Percentiles rank a stretch among this genome's conserved stretches.
phyloP scores from a whole-genome alignment of 2,113 vertebrate species.

The Grus americana region DNA sequence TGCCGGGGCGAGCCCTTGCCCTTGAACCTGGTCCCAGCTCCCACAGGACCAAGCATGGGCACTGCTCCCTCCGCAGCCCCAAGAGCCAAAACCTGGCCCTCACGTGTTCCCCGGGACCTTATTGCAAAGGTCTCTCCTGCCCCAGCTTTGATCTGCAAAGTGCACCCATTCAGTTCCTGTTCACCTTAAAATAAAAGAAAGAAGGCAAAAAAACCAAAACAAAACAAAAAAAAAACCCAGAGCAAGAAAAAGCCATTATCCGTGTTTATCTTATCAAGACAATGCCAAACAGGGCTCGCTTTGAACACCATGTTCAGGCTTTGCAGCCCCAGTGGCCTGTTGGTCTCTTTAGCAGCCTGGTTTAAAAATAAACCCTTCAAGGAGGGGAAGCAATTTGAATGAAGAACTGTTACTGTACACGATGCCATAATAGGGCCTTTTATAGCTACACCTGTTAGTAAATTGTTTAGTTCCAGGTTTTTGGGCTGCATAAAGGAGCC shows the following conservation, averaged over 20 bases:
- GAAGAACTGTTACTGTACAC: constrained; percentile 51
- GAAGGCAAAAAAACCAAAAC: background rate
- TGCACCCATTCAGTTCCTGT: background rate
- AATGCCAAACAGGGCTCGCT: background rate
- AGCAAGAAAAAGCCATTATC: background rate
- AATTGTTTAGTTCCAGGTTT: constrained; percentile 32
- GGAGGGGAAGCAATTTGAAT: constrained; percentile 60
- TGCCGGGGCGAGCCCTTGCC: background rate
- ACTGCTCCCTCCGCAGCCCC: rapidly evolving
- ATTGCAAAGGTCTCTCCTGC: background rate
- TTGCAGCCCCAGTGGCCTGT: background rate
- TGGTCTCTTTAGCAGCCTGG: background rate
- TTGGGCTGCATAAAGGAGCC: background rate
- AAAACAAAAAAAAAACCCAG: background rate
- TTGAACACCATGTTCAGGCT: constrained; percentile 27
- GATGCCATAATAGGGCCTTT: background rate
- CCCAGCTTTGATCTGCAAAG: background rate
- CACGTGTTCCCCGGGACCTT: background rate
- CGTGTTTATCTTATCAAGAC: constrained; percentile 37
- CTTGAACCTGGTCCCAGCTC: background rate
- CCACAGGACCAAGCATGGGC: rapidly evolving
- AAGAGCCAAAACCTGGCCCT: background rate
- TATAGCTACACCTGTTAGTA: constrained; percentile 21
- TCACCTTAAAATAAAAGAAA: background rate
- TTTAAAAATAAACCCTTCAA: constrained; percentile 55